Conservation (phyloP, 2,113 vertebrate species). For the Micromys minutus region DNA sequence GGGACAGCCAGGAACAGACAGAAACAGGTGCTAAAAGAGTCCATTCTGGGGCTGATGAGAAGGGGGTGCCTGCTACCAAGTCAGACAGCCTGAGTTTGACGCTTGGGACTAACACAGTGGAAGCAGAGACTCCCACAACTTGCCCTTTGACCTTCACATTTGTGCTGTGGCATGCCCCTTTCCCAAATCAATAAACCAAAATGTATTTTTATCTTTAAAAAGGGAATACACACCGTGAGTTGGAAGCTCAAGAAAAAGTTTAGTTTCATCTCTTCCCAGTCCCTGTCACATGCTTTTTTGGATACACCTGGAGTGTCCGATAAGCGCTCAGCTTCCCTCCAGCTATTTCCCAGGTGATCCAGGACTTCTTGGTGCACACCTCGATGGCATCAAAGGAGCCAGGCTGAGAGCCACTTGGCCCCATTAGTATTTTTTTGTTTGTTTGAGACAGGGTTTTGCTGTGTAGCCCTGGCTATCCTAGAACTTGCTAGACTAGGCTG, state of each 20-base stretch:
- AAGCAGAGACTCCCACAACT: background rate
- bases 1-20: background rate
- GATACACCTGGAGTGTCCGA: background rate
- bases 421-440: background rate
- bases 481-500: background rate
- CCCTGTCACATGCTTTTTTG: background rate
- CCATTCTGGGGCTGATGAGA: background rate
- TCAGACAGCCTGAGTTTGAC: background rate
- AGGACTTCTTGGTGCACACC: background rate
- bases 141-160: background rate
- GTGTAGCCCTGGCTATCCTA: background rate
- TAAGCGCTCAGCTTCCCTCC: background rate
- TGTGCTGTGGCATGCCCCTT: background rate
- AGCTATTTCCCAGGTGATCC: background rate
- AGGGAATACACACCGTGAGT: background rate
- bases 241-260: background rate
- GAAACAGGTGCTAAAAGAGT: background rate
- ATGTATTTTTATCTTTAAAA: background rate
- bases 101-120: background rate
- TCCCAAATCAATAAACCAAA: background rate
- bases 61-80: background rate
- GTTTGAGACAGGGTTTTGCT: background rate
- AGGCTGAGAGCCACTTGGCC: background rate
- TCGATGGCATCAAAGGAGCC: background rate
- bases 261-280: background rate